Conservation (phyloP, 2,113 vertebrate species). For the Callopanchax toddi region DNA sequence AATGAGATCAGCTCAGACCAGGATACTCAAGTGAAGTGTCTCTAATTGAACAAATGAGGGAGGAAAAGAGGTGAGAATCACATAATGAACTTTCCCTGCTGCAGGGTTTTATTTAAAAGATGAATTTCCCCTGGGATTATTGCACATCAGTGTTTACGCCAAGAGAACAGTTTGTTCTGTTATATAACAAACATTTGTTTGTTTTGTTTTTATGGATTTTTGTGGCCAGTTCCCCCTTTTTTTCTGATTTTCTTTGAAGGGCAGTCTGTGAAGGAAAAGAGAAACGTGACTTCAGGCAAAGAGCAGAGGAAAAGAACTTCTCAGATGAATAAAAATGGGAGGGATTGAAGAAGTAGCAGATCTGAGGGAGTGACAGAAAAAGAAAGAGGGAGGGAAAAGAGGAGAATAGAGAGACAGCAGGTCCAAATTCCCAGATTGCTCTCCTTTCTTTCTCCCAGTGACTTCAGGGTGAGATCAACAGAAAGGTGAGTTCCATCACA, state of each 20-base stretch:
- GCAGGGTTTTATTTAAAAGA: background rate
- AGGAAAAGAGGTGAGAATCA: no score
- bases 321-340: conserved; percentile 60
- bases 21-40: conserved; percentile 2
- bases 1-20: background rate
- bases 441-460: conserved; percentile 60
- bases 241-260: conserved; percentile 10
- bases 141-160: background rate
- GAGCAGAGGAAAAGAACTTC: conserved; percentile 14
- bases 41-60: background rate
- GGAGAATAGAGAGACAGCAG: conserved; percentile 70
- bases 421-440: conserved; percentile 59
- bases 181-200: no score
- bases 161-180: background rate
- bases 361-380: conserved; percentile 70
- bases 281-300: conserved; percentile 19
- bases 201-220: conserved; percentile 9
- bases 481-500: conserved; percentile 70
- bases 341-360: conserved; percentile 59
- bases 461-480: conserved; percentile 58
- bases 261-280: conserved; percentile 8
- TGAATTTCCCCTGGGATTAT: background rate
- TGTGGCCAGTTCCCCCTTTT: background rate
- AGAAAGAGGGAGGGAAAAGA: conserved; percentile 70
- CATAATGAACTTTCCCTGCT: no score